Conservation (phyloP, 2,113 vertebrate species). For the Macrotis lagotis region DNA sequence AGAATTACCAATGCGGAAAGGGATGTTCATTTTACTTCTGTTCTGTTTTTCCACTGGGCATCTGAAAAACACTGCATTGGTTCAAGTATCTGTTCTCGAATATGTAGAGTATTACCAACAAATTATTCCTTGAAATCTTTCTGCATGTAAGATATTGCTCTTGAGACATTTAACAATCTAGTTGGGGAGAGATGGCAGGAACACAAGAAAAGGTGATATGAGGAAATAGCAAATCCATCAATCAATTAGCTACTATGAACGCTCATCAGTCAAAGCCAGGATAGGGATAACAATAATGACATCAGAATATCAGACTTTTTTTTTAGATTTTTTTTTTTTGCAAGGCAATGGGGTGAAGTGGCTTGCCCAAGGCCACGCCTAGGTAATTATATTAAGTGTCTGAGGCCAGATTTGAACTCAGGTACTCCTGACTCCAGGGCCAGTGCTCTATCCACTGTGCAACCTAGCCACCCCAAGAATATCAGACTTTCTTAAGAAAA, state of each 20-base stretch:
- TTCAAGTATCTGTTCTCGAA: constrained; percentile 37
- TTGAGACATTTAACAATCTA: neutral
- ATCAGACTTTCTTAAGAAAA: neutral
- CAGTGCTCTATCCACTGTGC: too few relatives aligned
- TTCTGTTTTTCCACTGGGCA: constrained; percentile 89
- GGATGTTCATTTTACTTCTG: constrained; percentile 94
- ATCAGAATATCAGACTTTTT: too few relatives aligned
- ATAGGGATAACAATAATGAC: neutral
- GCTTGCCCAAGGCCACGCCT: too few relatives aligned
- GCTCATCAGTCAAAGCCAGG: neutral
- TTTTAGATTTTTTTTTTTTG: too few relatives aligned
- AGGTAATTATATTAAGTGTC: too few relatives aligned
- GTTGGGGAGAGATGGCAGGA: neutral
- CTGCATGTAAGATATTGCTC: neutral
- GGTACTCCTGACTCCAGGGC: too few relatives aligned
- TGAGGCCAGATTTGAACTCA: too few relatives aligned
- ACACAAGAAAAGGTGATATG: neutral
- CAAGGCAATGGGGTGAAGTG: too few relatives aligned
- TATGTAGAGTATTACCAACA: neutral
- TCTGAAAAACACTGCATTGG: constrained; percentile 73
- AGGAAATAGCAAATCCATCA: neutral
- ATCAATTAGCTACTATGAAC: neutral
- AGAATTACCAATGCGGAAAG: constrained; percentile 90
- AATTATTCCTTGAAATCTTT: neutral
- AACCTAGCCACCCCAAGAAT: too few relatives aligned